Evolutionary conservation across 2,888 invertebrate species (phyloP).

Genomic region (Leucophora obtusa): DNA sequence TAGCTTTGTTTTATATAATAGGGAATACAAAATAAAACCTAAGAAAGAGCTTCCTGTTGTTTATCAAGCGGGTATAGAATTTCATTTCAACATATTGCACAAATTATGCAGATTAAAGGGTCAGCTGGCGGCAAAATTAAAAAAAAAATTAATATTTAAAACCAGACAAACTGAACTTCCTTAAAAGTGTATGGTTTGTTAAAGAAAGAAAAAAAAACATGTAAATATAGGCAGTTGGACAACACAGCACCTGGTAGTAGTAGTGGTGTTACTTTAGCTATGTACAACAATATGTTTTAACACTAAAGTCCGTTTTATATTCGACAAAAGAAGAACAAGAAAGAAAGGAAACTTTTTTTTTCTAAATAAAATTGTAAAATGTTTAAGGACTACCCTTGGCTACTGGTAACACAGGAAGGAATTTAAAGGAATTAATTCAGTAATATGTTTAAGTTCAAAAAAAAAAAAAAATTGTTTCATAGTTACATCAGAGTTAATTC

Average conservation of each 20-base stretch:
- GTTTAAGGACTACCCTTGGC: background rate
- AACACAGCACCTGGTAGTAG: conserved; percentile 51
- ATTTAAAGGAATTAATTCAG: no score
- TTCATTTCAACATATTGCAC: conserved; percentile 65
- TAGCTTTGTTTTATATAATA: background rate
- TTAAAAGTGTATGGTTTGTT: background rate
- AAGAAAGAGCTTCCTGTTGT: conserved; percentile 43
- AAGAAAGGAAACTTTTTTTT: background rate
- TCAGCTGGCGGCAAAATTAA: conserved; percentile 68
- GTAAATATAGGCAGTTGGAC: conserved; percentile 44
- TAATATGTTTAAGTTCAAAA: no score
- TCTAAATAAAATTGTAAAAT: background rate
- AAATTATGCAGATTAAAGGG: conserved; percentile 77
- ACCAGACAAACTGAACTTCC: conserved; percentile 24
- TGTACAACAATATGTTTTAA: conserved; percentile 33
- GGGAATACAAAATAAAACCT: background rate
- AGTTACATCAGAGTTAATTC: no score
- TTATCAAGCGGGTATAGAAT: conserved; percentile 50
- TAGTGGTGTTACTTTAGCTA: conserved; percentile 13
- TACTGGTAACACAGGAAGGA: background rate
- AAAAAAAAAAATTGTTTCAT: no score
- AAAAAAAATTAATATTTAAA: background rate
- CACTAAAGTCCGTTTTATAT: conserved; percentile 13
- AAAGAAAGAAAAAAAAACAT: background rate
- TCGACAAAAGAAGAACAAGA: background rate